phyloP scores from a whole-genome alignment of 2,888 invertebrate genomes.

The Lysandra coridon region DNA sequence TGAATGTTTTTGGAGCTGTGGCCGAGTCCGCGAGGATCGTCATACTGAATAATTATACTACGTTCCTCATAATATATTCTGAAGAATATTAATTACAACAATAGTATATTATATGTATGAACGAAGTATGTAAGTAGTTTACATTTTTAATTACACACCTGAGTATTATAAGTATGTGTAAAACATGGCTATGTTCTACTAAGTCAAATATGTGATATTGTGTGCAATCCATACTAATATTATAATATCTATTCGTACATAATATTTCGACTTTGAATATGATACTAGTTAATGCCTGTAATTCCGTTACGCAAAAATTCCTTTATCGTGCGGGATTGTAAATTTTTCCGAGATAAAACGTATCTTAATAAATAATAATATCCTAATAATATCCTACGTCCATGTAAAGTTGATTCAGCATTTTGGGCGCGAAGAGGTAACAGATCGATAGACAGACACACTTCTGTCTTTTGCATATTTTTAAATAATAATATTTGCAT shows the following conservation, averaged over 20 bases:
- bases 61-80: not conserved
- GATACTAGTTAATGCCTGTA: too few species aligned
- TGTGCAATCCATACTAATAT: not conserved
- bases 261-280: too few species aligned
- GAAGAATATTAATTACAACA: not conserved
- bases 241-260: not conserved
- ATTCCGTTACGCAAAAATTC: too few species aligned
- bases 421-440: too few species aligned
- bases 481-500: too few species aligned
- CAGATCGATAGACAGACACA: too few species aligned
- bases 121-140: not conserved
- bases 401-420: too few species aligned
- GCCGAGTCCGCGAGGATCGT: not conserved
- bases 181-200: not conserved
- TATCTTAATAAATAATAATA: too few species aligned
- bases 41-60: conserved; percentile 2
- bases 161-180: not conserved
- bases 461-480: too few species aligned
- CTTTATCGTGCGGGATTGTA: too few species aligned
- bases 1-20: not conserved
- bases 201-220: not conserved
- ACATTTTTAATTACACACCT: not conserved
- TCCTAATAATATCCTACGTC: too few species aligned
- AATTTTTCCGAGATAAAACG: too few species aligned
- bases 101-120: not conserved